These are phyloP conservation scores for Hyalella azteca DNA, from an alignment of 2,888 invertebrate species.

Conservation along the genomic window DNA sequence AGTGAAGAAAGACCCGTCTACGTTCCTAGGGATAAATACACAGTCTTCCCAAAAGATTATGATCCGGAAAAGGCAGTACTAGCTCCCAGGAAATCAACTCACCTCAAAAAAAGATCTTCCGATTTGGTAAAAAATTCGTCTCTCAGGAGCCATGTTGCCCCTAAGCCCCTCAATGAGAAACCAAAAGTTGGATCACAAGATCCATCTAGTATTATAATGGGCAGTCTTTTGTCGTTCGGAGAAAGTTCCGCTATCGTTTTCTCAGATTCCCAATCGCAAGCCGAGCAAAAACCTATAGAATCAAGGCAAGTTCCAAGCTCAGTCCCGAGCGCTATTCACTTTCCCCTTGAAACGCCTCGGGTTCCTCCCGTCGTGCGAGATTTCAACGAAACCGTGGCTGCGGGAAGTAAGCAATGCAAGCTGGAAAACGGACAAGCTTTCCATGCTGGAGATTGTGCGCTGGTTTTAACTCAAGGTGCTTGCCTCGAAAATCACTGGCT, in stretches of 20 bases:
- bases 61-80: background rate
- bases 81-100: background rate
- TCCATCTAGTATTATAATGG: background rate
- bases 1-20: background rate
- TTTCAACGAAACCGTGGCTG: background rate
- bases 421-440: constrained; percentile 14
- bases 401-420: background rate
- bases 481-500: constrained; percentile 49
- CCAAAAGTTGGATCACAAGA: background rate
- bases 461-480: constrained; percentile 29
- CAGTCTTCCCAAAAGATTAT: background rate
- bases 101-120: background rate
- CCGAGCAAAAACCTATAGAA: no score
- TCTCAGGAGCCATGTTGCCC: background rate
- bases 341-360: background rate
- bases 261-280: background rate
- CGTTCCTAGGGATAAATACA: background rate
- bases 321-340: background rate
- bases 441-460: constrained; percentile 30
- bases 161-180: background rate
- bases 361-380: background rate
- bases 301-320: no score
- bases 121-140: background rate
- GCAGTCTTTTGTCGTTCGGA: constrained; percentile 20
- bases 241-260: constrained; percentile 17